Conservation (phyloP, 2,888 invertebrate genomes). For the Elegia similella region DNA sequence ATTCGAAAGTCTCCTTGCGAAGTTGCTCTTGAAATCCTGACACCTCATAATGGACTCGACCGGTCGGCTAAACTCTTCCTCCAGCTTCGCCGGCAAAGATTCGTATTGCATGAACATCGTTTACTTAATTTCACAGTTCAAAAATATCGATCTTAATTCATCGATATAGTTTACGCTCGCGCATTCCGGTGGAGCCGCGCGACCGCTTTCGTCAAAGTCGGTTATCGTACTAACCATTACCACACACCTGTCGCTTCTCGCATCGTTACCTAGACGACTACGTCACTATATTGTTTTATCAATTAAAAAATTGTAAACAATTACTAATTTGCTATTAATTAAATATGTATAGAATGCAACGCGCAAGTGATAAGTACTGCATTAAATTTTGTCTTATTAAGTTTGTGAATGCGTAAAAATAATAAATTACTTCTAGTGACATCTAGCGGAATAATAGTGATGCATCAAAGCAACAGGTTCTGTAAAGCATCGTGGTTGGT, state of each 20-base stretch:
- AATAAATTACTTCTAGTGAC: not conserved
- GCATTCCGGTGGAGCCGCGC: conserved; percentile 32
- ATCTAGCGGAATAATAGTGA: not conserved
- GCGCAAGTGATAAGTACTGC: not conserved
- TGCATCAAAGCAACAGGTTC: not conserved
- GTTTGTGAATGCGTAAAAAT: not conserved
- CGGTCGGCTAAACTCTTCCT: conserved; percentile 63
- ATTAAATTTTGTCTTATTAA: not conserved
- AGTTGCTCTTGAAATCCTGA: conserved; percentile 76
- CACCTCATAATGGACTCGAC: conserved; percentile 76
- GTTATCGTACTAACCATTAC: conserved; percentile 36
- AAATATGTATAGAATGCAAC: not conserved
- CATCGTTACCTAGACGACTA: conserved; percentile 2
- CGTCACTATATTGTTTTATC: not conserved
- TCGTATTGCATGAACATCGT: conserved; percentile 57
- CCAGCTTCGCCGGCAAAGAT: conserved; percentile 37
- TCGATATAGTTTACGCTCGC: conserved; percentile 33
- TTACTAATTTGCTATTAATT: not conserved
- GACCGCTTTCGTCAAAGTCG: conserved; percentile 26
- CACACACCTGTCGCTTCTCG: conserved; percentile 7
- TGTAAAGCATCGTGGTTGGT: not conserved
- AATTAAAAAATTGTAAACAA: not conserved
- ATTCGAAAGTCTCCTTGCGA: conserved; percentile 72
- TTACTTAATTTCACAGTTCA: conserved; percentile 32
- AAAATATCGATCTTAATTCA: conserved; percentile 33